Percentiles rank a stretch among this genome's conserved stretches.
phyloP scores from a whole-genome alignment of 2,888 invertebrate species.

The Drosophila nr. perissopoda region DNA sequence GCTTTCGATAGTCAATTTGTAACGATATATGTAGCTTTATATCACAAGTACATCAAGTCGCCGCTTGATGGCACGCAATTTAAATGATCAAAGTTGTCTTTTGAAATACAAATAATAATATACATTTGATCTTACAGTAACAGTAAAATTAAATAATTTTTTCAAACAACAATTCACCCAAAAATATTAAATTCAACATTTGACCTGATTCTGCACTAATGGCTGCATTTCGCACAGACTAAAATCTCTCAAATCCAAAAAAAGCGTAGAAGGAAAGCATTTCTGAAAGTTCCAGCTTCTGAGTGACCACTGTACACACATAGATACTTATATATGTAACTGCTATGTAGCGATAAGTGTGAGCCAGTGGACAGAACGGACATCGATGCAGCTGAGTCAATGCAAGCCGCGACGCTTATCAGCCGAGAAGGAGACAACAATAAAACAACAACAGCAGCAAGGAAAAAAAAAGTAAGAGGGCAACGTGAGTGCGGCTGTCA shows the following conservation, averaged over 20 bases:
- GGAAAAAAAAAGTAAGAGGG: not conserved
- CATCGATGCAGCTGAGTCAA: slow-evolving; percentile 31
- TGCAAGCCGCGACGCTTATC: slow-evolving; percentile 34
- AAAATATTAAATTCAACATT: not conserved
- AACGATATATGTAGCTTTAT: not conserved
- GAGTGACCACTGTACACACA: not conserved
- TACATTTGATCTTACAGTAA: not conserved
- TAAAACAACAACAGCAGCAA: not conserved
- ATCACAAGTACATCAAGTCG: not conserved
- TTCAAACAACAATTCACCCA: not conserved
- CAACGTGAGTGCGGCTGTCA: slow-evolving; percentile 68
- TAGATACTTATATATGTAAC: not conserved
- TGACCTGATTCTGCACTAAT: not conserved
- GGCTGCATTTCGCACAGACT: not conserved
- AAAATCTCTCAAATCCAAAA: not conserved
- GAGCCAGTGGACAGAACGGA: not conserved
- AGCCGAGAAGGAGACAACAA: slow-evolving; percentile 23
- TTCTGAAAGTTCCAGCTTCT: not conserved
- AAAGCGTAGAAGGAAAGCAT: not conserved
- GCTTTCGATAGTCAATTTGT: not conserved
- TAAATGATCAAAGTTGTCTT: not conserved
- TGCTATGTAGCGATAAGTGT: not conserved
- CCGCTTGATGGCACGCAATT: not conserved
- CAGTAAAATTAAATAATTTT: not conserved
- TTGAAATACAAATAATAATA: not conserved